Evolutionary conservation across 1,140 invertebrate species (phyloP), one percentile per base, ranked within the genome.

Genomic region (Conus betulinus): DNA sequence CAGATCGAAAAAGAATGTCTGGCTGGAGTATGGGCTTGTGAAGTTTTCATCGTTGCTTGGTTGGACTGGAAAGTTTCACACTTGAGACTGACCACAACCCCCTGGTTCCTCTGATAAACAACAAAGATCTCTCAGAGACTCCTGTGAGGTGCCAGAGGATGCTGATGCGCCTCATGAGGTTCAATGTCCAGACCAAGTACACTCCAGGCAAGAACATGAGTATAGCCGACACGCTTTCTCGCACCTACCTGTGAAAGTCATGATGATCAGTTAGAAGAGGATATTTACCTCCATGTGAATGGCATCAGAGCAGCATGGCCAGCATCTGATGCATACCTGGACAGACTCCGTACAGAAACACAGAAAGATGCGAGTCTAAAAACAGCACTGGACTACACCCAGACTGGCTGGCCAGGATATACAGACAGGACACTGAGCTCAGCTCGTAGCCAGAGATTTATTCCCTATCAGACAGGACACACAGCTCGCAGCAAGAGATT

Each of bases 131-230:
- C 5, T 20, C 52, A 27, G 57, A 85, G 15, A 63, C 84, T 17
- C 84, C 84, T 17, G 13, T 85, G 8, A 13, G 57, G 15, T 57
- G 84, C 84, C 84, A 85, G 53, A 53, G 84, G 20, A 57, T 85
- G 57, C 53, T 85, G 84, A 85, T 60, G 53, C 15, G 84, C 23
- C 27, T 85, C 17, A n/a, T 63, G 57, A 15, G 53, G 6, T 85
- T 85, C 23, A 85, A 85, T n/a, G n/a, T 6, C 23, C 13, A 85
- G 20, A 53, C 57, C 10, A 15, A 17, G 60, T 63, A 85, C 57
- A 60, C 20, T 17, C 53, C 84, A 53, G 84, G 84, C 17, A 85
- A 85, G n/a, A 17, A 85, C 23, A 4, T 57, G 52, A 13, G 13
- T 15, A 25, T 60, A 27, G 84, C 84, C 8, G 84, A 85, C 53